phyloP scores from a whole-genome alignment of 2,113 vertebrate species.

The human (Homo sapiens) region GRCh38 chr1:46689501-46690000 shows the following conservation, averaged over 20 bases:
- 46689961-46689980: background rate
- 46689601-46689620: constrained; percentile 79
- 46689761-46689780: background rate
- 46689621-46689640: constrained; percentile 72
- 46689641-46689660: constrained; percentile 58
- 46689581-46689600: constrained; percentile 83
- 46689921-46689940: background rate
- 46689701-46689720: constrained; percentile 4
- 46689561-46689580: constrained; percentile 2
- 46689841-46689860: background rate
- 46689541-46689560: background rate
- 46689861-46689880: background rate
- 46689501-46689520: background rate
- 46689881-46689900: background rate
- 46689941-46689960: constrained; percentile 27
- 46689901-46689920: background rate
- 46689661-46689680: constrained; percentile 45
- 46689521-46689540: background rate
- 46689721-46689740: background rate
- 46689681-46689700: constrained; percentile 53
- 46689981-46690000: background rate
- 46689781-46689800: background rate
- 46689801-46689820: constrained; percentile 2
- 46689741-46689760: background rate
- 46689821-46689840: background rate